phyloP scores from a whole-genome alignment of 1,140 invertebrate genomes.

The Frieseomelitta varia region DNA sequence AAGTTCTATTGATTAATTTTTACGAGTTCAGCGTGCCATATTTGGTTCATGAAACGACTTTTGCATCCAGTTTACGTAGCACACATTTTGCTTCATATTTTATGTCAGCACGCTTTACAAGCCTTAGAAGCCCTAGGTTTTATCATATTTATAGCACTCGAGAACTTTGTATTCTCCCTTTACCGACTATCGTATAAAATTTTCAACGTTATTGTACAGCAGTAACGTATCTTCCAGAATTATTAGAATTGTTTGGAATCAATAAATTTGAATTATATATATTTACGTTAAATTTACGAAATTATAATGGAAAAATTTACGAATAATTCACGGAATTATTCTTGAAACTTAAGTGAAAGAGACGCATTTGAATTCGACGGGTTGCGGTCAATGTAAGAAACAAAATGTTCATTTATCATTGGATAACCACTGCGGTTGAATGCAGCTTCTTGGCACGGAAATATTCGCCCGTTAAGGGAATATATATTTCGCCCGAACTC shows the following conservation, averaged over 20 bases:
- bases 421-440: neutral
- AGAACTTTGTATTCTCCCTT: neutral
- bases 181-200: neutral
- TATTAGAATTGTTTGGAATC: too few species aligned
- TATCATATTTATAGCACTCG: neutral
- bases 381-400: neutral
- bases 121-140: neutral
- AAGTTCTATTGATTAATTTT: neutral
- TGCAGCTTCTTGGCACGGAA: slow-evolving; percentile 23
- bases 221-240: too few species aligned
- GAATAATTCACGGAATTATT: neutral
- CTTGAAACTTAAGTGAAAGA: neutral
- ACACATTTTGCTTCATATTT: neutral
- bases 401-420: slow-evolving; percentile 8
- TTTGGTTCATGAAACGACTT: neutral
- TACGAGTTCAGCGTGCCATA: neutral
- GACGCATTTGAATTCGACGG: neutral
- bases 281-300: too few species aligned
- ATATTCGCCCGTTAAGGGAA: neutral
- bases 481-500: neutral
- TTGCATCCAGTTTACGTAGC: neutral
- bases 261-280: too few species aligned
- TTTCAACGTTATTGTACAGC: neutral
- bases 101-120: neutral
- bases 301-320: too few species aligned